These are phyloP conservation scores for Holotrichia oblita DNA, from an alignment of 1,140 invertebrate genomes.

Conservation along the genomic window DNA sequence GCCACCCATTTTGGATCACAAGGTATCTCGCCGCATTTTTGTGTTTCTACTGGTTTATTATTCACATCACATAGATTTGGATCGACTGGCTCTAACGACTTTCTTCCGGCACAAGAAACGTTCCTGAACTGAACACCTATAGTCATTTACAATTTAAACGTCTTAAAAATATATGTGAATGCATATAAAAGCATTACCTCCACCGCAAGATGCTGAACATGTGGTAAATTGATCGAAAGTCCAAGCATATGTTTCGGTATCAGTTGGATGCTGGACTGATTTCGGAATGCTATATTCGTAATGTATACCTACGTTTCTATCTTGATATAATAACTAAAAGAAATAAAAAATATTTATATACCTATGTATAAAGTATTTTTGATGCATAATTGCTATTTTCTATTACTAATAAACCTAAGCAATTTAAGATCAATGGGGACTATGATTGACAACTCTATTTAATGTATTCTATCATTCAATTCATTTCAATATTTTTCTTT, in stretches of 20 bases:
- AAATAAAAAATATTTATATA: constrained; percentile 24
- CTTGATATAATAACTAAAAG: constrained; percentile 84
- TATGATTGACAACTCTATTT: too few species aligned
- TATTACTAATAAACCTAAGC: neutral
- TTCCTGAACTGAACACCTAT: constrained; percentile 79
- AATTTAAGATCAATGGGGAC: neutral
- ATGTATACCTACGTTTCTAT: constrained; percentile 82
- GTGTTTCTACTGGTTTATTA: constrained; percentile 72
- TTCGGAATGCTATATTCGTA: constrained; percentile 93
- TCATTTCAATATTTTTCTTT: too few species aligned
- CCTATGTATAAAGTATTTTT: neutral
- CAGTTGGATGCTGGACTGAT: constrained; percentile 69
- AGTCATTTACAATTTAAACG: constrained; percentile 42
- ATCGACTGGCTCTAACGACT: constrained; percentile 74
- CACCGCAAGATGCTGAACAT: constrained; percentile 87
- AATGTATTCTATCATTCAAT: too few species aligned
- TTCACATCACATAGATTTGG: constrained; percentile 80
- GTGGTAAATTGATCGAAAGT: constrained; percentile 79
- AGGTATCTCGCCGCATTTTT: constrained; percentile 77
- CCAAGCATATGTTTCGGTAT: constrained; percentile 82
- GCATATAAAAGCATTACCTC: constrained; percentile 68
- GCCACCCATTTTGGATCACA: constrained; percentile 87
- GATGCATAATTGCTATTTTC: neutral
- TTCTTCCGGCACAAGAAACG: constrained; percentile 76
- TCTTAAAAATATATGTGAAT: neutral